Evolutionary conservation across 2,113 vertebrate genomes (phyloP), one percentile per base, ranked within the genome.

Genomic region (Pelobates fuscus): DNA sequence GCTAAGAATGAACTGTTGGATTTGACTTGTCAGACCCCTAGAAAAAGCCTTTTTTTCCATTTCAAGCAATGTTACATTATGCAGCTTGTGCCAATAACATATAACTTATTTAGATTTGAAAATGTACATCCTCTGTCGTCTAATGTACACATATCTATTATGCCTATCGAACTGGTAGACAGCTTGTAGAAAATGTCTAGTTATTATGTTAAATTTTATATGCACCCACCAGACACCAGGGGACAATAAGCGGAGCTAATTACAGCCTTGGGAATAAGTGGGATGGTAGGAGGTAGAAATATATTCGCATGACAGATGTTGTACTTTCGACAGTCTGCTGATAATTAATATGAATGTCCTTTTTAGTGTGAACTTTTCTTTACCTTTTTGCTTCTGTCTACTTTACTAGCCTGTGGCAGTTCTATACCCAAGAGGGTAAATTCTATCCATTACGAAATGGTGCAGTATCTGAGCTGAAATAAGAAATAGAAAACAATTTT

Each of bases 191-290:
- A 78, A 77, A 83, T 8, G 18, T 78, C 55, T 79, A 79, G 55
- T 10, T 71, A 82, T 60, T 68, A 74, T 79, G 67, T 77, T 77
- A 77, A 46, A 80, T 70, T 83, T 69, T 57, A 79, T 72, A 61
- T 80, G 63, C 59, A 71, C 80, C 80, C 73, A 74, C 43, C 17
- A 32, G 58, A 30, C 61, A 70, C 49, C 21, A 10, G 67, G 66
- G 25, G 54, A 70, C 27, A 57, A 6, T 57, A 49, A 78, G 75
- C 62, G 43, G 70, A 62, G 29, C 55, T 82, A 8, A 67, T 77
- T 77, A 69, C 30, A 46, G 68, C 37, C 27, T 0, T 52, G 5
- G 27, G 32, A 80, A 81, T 77, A 63, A 29, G 0, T 71, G 41
- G 55, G 18, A 20, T 62, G 18, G 20, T 70, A 73, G 73, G 63